phyloP scores from a whole-genome alignment of 1,140 invertebrate species.

The Diploscapter pachys region DNA sequence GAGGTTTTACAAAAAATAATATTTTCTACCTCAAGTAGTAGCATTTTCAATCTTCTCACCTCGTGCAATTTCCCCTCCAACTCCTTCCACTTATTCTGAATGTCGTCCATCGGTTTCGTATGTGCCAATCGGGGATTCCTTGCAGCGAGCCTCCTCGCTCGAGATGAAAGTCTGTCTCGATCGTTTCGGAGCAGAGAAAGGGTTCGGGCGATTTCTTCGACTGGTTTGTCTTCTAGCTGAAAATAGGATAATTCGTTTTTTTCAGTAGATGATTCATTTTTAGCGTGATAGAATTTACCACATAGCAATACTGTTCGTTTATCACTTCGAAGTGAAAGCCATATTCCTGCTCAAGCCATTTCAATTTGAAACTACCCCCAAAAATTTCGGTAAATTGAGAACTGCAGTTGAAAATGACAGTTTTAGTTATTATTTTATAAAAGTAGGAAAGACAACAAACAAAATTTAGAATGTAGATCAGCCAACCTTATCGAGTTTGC shows the following conservation, averaged over 20 bases:
- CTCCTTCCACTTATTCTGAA: constrained; percentile 25
- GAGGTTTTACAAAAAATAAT: too few species aligned
- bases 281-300: too few species aligned
- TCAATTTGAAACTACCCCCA: too few species aligned
- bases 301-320: too few species aligned
- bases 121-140: constrained; percentile 22
- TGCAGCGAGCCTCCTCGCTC: constrained; percentile 19
- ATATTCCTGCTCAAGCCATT: too few species aligned
- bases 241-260: background rate
- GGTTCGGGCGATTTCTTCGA: constrained; percentile 12
- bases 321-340: too few species aligned
- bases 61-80: constrained; percentile 22
- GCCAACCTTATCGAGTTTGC: constrained; percentile 4
- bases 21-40: background rate
- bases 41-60: background rate
- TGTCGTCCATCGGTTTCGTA: constrained; percentile 7
- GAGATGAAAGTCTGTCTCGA: constrained; percentile 15
- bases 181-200: constrained; percentile 23
- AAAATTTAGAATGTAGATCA: too few species aligned
- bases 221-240: constrained; percentile 13
- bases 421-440: too few species aligned
- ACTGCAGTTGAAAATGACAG: too few species aligned
- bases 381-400: too few species aligned
- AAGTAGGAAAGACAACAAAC: too few species aligned
- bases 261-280: too few species aligned